phyloP scores from a whole-genome alignment of 1,140 invertebrate genomes.

The Solenopsis invicta region DNA sequence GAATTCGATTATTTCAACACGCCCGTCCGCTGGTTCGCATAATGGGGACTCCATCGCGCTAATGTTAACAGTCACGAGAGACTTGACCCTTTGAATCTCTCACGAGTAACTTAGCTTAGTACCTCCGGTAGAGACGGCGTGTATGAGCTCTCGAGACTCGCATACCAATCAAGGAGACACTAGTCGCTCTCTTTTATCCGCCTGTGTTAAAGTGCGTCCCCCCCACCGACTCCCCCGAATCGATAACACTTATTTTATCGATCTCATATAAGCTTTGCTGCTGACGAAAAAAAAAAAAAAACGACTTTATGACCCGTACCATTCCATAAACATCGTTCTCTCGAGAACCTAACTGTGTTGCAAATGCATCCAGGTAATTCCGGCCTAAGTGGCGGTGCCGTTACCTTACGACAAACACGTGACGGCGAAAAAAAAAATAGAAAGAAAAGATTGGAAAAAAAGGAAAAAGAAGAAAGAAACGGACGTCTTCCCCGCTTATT shows the following conservation, averaged over 20 bases:
- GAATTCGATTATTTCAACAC: constrained; percentile 19
- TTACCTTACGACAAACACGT: constrained; percentile 45
- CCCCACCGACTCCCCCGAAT: constrained; percentile 38
- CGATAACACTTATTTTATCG: constrained; percentile 73
- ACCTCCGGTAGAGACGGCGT: constrained; percentile 68
- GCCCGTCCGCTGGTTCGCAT: constrained; percentile 19
- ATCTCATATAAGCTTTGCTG: constrained; percentile 70
- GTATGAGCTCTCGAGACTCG: constrained; percentile 73
- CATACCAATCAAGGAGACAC: constrained; percentile 76
- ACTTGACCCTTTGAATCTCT: constrained; percentile 60
- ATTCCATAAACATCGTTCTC: constrained; percentile 56
- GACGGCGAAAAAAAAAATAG: not conserved
- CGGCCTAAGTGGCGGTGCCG: constrained; percentile 76
- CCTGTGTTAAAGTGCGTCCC: constrained; percentile 60
- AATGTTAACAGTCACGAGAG: constrained; percentile 54
- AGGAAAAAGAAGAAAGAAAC: constrained; percentile 37
- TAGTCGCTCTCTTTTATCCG: constrained; percentile 71
- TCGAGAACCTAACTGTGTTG: constrained; percentile 54
- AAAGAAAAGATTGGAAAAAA: not conserved
- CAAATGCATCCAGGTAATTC: constrained; percentile 77
- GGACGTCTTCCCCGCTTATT: constrained; percentile 72
- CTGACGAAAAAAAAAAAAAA: constrained; percentile 49
- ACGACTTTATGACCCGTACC: constrained; percentile 64
- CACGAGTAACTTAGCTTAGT: constrained; percentile 69
- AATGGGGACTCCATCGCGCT: constrained; percentile 37